These are phyloP conservation scores for Meandrina meandrites DNA, from an alignment of 92 coral and sea anemone species.

Conservation along the genomic window DNA sequence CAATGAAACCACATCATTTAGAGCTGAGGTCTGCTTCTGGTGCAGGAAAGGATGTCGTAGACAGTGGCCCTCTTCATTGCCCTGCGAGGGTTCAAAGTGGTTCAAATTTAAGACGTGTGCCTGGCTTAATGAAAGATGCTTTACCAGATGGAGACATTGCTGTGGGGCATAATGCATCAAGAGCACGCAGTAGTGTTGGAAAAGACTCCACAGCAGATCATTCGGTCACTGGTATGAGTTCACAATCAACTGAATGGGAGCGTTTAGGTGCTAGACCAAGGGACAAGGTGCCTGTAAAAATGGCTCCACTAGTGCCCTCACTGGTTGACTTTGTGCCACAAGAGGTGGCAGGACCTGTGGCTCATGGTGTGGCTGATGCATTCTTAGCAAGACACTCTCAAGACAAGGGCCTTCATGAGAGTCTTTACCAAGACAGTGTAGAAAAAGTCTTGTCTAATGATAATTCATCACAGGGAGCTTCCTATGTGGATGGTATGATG, in stretches of 20 bases:
- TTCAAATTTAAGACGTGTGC: not conserved
- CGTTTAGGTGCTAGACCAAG: slow-evolving; percentile 34
- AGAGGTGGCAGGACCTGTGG: not conserved
- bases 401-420: slow-evolving; percentile 1
- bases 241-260: slow-evolving; percentile 2
- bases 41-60: not conserved
- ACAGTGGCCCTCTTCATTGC: not conserved
- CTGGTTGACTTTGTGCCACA: not conserved
- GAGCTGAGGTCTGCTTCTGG: not conserved
- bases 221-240: not conserved
- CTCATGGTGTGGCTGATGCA: not conserved
- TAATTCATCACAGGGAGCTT: not conserved
- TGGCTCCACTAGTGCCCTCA: not conserved
- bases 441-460: too few species aligned
- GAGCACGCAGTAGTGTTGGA: not conserved
- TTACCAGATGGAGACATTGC: not conserved
- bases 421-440: not conserved
- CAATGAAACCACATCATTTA: not conserved
- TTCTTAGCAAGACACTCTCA: too few species aligned
- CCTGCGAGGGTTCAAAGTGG: not conserved
- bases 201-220: not conserved
- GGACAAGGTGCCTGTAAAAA: not conserved
- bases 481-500: not conserved
- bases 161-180: not conserved
- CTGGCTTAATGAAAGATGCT: not conserved